Evolutionary conservation across 2,113 vertebrate species (phyloP).

Genomic region (Sebastes schlegelii): DNA sequence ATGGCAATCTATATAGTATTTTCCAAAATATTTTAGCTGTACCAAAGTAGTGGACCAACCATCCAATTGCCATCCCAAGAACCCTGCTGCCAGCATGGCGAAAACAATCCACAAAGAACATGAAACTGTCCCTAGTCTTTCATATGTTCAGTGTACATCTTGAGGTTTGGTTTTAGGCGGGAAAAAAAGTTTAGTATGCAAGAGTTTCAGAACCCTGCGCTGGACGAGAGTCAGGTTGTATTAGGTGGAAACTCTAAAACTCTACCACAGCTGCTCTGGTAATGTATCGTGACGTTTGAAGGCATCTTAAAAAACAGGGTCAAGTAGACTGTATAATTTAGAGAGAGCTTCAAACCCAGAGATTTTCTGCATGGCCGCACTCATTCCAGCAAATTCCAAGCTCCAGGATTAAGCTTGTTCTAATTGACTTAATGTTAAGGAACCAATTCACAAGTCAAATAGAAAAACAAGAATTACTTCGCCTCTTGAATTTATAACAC

Average conservation of each 20-base stretch:
- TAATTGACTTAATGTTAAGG: constrained; percentile 37
- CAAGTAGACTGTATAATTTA: not conserved
- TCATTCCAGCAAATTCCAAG: constrained; percentile 23
- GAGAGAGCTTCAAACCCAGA: no score
- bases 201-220: not conserved
- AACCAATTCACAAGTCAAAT: constrained; percentile 28
- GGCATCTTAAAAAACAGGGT: not conserved
- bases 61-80: not conserved
- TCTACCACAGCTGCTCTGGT: not conserved
- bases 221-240: not conserved
- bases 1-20: not conserved
- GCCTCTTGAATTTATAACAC: constrained; percentile 1
- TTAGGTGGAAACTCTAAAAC: not conserved
- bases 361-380: constrained; percentile 31
- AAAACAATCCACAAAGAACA: not conserved
- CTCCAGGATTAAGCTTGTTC: constrained; percentile 42
- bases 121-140: not conserved
- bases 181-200: not conserved
- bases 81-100: not conserved
- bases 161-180: not conserved
- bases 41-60: not conserved
- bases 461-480: constrained; percentile 12
- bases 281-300: not conserved
- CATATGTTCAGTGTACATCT: not conserved
- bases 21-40: not conserved